phyloP scores from a whole-genome alignment of 2,797 vertebrate genomes.

The Rhinatrema bivittatum region DNA sequence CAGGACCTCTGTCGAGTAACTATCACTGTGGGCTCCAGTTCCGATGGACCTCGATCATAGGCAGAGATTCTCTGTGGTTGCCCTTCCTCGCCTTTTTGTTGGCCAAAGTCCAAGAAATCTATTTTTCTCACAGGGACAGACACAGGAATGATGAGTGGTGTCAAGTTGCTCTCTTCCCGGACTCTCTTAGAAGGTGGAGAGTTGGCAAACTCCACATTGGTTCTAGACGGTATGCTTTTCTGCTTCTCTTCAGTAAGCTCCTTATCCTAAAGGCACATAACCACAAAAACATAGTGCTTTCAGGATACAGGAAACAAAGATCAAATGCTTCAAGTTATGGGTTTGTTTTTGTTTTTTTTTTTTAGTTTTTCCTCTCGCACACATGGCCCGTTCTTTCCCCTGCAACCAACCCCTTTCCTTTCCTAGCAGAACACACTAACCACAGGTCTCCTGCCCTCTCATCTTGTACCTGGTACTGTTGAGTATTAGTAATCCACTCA shows the following conservation, averaged over 20 bases:
- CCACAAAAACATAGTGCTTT: no score
- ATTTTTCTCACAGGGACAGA: constrained; percentile 84
- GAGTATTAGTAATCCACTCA: no score
- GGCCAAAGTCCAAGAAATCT: constrained; percentile 55
- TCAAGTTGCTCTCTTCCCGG: constrained; percentile 72
- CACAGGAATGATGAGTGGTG: constrained; percentile 90
- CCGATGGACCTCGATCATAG: constrained; percentile 53
- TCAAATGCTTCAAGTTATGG: no score
- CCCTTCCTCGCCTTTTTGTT: constrained; percentile 53
- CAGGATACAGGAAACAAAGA: no score
- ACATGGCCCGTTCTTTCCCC: no score
- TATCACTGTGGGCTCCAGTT: constrained; percentile 86
- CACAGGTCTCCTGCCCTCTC: no score
- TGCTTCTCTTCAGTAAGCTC: constrained; percentile 49
- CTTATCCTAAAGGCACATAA: constrained; percentile 34
- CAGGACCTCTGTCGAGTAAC: constrained; percentile 83
- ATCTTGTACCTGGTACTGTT: no score
- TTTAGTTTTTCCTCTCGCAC: no score
- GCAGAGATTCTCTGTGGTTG: constrained; percentile 39
- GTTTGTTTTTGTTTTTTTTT: no score
- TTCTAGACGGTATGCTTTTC: constrained; percentile 40
- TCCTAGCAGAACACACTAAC: no score
- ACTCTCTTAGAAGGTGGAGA: constrained; percentile 59
- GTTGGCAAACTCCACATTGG: constrained; percentile 48
- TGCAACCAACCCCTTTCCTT: no score